Base-by-base conservation (phyloP, 2,888 invertebrate genomes). In the Drosophila dives region DNA sequence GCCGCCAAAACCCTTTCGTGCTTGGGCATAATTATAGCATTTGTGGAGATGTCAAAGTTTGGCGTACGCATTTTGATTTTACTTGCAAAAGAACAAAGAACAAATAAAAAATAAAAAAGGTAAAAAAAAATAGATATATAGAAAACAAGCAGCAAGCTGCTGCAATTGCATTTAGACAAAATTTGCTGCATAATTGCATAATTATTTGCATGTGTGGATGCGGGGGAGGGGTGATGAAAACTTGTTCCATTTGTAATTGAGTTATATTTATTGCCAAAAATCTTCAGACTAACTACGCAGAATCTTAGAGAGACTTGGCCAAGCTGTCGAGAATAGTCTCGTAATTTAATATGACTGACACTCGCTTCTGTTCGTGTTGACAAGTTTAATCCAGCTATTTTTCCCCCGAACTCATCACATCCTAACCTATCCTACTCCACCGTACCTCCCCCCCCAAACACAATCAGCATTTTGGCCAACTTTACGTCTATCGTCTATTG, bases 331-430 rank as follows among this genome's bases (percentile, higher is more conserved):
- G 26, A n/a, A 20, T 7, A 3, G 7, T 29, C 51, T 59, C 67
- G 64, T 79, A 77, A 86, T 86, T 86, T 83, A 81, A 86, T 77
- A 76, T 83, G 87, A 86, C 55, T 85, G 89, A 81, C 86, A 79
- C 32, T 73, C 64, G 76, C 65, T 26, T 10, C 26, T 80, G 71
- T 63, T 45, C 85, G 78, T 68, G 23, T 23, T 82, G 82, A 85
- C 84, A 84, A 81, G 81, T 75, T 81, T 70, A 83, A 83, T 83
- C 56, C 81, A 66, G 40, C 59, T 38, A 34, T 26, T 23, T 51
- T 26, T 26, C 23, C 45, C 11, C 33, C 45, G 15, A 45, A 45
- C 15, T 45, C 45, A 23, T 4, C 45, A 45, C 23, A 15, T 45
- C 8, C 29, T 6, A 29, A 5, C 6, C 29, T 45, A 3, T 45